Base-by-base conservation (phyloP, 2,797 vertebrate species). In the Sarcophilus harrisii region DNA sequence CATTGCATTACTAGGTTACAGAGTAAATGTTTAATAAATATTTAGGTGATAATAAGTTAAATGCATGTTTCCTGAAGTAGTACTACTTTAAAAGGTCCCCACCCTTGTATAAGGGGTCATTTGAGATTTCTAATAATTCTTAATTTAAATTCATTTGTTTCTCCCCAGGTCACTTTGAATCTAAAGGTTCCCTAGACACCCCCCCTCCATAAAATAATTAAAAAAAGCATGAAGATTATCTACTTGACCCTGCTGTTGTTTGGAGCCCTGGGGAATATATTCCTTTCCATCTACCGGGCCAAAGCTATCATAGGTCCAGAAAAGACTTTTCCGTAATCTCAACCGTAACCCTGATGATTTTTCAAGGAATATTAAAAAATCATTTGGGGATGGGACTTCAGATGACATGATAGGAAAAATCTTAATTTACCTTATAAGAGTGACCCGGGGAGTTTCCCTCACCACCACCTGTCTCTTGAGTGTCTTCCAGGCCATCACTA, bases 401-500 rank as follows among this genome's bases (percentile, higher is more conserved):
- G 62, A 73, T 73, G 32, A 18, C 62, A 73, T 8, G 2, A 73
- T 73, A 14, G 32, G 32, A 0, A 73, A 73, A n/a, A 73, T 73
- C 16, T 73, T 73, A 73, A n/a, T 1, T 73, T 73, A 73, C 14
- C 5, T 73, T 1, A 73, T 73, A 73, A 90, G 91, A 90, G 92
- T 92, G 57, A 87, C 92, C 90, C 0, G 29, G 29, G 92, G 92
- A 0, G 29, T 52, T 92, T 95, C 94, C 38, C 29, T 95, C 11
- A 90, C 81, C 49, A 92, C 58, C 59, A 92, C 90, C n/a, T 59
- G 81, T 29, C 57, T 90, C 59, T 30, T 93, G 92, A 96, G 92
- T 38, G 30, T 13, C 92, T 91, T 96, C 57, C 62, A 91, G 62
- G 87, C 87, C 29, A 38, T 81, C 59, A 66, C 9, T 1, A 59